Base-by-base conservation (phyloP, 2,888 invertebrate species). In the Augochlorella aurata region DNA sequence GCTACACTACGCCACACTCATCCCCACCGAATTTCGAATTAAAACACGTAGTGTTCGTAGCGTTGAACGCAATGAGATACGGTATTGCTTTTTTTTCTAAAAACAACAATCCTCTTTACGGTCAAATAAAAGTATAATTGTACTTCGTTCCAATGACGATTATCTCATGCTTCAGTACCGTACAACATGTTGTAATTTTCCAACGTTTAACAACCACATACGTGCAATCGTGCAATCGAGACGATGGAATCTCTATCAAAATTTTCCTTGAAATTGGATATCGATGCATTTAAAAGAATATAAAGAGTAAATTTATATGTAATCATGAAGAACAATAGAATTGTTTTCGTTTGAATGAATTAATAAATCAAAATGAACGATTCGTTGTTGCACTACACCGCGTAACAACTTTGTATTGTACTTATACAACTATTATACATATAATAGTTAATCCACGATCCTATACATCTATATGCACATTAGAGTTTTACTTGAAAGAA, bases 361-460 rank as follows among this genome's bases (percentile, higher is more conserved):
- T 24, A 75, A 65, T 58, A 54, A 79, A 73, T 79, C 65, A 49
- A 54, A 81, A 80, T 71, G 63, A 24, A 50, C 68, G 29, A 65
- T 52, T 44, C 45, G 45, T 45, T 63, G 47, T 38, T 61, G 10
- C 71, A 81, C 68, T 81, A 67, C 75, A 49, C n/a, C 52, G 58
- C 47, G 47, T 18, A 24, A 63, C 29, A 72, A 50, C 29, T 54
- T 50, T 77, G 49, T 74, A 66, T 52, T 74, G 5, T 61, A 52
- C 65, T 44, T 54, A 58, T 69, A 12, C 38, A 7, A 38, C 38
- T 38, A 38, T 38, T 38, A 38, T 38, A 38, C 38, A 7, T 38
- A 38, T 7, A 7, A 38, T 38, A 38, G 38, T 38, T 38, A 2
- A 38, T 49, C 44, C 49, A 49, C 29, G 52, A 49, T 58, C 71